Evolutionary conservation across 2,113 vertebrate genomes (phyloP).

Genomic region (Emydocephalus ijimae): DNA sequence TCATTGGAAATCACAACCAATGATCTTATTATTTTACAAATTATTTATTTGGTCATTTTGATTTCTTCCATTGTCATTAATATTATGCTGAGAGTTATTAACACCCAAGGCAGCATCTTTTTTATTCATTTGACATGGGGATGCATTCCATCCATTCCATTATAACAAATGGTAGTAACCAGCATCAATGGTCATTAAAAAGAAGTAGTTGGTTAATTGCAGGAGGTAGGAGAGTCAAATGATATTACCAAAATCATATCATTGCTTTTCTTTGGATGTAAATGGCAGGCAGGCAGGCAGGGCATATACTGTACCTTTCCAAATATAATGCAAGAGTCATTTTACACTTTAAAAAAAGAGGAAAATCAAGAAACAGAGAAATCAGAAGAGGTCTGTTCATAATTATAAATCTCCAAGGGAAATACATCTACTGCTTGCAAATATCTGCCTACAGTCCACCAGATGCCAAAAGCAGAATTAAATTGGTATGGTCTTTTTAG

Average conservation of each 20-base stretch:
- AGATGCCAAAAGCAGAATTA: neutral
- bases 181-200: neutral
- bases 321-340: neutral
- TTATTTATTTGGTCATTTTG: neutral
- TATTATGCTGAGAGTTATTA: neutral
- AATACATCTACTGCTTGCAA: neutral
- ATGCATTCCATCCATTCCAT: neutral
- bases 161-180: neutral
- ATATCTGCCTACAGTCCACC: neutral
- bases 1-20: neutral
- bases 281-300: neutral
- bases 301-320: neutral
- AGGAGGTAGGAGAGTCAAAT: neutral
- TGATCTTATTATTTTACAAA: neutral
- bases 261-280: neutral
- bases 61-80: neutral
- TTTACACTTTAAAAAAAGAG: neutral
- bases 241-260: neutral
- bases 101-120: neutral
- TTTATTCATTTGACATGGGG: neutral
- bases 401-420: neutral
- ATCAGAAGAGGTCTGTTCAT: neutral
- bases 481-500: neutral
- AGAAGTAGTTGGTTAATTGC: neutral
- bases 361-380: neutral